Evolutionary conservation across 1,140 invertebrate species (phyloP).

Genomic region (Penaeus japonicus): DNA sequence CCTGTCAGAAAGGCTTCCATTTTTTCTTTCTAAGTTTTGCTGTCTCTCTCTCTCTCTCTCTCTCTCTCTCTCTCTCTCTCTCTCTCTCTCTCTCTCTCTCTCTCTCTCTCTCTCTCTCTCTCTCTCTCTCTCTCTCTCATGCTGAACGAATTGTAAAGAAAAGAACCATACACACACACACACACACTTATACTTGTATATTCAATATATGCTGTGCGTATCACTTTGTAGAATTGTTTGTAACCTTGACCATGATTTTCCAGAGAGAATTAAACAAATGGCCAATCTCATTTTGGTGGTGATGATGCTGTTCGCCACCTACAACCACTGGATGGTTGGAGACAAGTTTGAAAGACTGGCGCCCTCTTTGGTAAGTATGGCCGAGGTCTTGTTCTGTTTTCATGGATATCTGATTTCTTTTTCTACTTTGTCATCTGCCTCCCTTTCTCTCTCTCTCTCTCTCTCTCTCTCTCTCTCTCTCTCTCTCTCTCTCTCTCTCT

Average conservation of each 20-base stretch:
- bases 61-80: too few species aligned
- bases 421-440: too few species aligned
- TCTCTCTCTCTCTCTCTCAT: too few species aligned
- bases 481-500: neutral
- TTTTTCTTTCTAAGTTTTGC: conserved; percentile 62
- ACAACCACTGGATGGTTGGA: conserved; percentile 55
- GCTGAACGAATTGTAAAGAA: too few species aligned
- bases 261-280: conserved; percentile 52
- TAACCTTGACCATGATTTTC: neutral
- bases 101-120: too few species aligned
- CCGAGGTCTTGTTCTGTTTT: neutral
- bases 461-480: neutral
- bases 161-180: too few species aligned
- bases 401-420: conserved; percentile 74
- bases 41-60: too few species aligned
- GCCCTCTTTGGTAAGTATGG: conserved; percentile 38
- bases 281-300: conserved; percentile 39
- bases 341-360: conserved; percentile 57
- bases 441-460: neutral
- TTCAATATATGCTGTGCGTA: too few species aligned
- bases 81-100: too few species aligned
- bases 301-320: conserved; percentile 53
- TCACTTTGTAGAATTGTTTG: too few species aligned
- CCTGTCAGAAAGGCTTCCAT: too few species aligned
- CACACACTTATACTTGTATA: too few species aligned